phyloP scores from a whole-genome alignment of 2,888 invertebrate genomes.

The Stenodema calcarata region DNA sequence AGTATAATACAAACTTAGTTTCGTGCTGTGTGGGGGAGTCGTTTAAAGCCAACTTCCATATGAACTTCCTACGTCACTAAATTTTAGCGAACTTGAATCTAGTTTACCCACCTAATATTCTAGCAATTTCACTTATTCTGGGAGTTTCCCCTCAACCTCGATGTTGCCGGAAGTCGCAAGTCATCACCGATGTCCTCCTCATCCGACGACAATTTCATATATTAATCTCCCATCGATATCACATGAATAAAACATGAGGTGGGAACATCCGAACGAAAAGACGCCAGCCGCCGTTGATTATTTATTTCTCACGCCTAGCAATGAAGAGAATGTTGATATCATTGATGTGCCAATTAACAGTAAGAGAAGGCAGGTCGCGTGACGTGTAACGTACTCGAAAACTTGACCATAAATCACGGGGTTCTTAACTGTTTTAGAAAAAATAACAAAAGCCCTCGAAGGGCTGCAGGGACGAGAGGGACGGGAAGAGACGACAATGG shows the following conservation, averaged over 20 bases:
- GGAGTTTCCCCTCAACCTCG: neutral
- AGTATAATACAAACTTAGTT: too few species aligned
- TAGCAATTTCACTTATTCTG: too few species aligned
- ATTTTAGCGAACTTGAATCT: too few species aligned
- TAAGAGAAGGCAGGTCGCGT: conserved; percentile 5
- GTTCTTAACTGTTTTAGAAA: conserved; percentile 36
- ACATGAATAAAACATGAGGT: conserved; percentile 6
- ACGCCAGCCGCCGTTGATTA: neutral
- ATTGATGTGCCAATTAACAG: conserved; percentile 8
- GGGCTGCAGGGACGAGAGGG: neutral
- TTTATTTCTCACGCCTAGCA: conserved; percentile 41
- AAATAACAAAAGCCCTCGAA: conserved; percentile 36
- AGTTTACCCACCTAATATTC: too few species aligned
- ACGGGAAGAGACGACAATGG: conserved; percentile 9
- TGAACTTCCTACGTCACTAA: too few species aligned
- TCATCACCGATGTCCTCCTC: neutral
- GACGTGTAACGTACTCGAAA: conserved; percentile 39
- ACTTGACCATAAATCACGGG: conserved; percentile 45
- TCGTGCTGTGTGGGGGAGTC: too few species aligned
- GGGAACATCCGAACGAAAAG: neutral
- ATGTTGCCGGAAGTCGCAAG: neutral
- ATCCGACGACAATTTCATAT: neutral
- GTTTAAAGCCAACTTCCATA: too few species aligned
- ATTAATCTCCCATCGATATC: neutral
- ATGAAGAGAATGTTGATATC: conserved; percentile 26